These are phyloP conservation scores for Lineus longissimus DNA, from an alignment of 1,140 invertebrate genomes.

Conservation along the genomic window DNA sequence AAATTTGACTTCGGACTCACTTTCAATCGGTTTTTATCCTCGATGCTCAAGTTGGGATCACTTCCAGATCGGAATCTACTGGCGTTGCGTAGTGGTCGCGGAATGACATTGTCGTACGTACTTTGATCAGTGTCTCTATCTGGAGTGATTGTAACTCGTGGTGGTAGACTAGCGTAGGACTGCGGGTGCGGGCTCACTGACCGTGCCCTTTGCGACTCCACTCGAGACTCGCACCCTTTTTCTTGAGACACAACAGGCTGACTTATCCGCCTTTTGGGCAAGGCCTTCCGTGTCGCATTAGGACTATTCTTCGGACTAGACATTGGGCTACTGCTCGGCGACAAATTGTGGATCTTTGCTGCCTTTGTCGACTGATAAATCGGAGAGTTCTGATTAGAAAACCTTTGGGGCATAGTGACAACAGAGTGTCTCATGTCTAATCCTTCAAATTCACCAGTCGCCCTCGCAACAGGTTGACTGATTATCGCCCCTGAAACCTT, in stretches of 20 bases:
- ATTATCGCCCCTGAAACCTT: constrained; percentile 82
- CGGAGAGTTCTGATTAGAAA: not conserved
- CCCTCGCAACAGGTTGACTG: constrained; percentile 68
- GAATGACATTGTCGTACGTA: not conserved
- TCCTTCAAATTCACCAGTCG: constrained; percentile 55
- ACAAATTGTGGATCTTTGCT: constrained; percentile 52
- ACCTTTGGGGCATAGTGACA: not conserved
- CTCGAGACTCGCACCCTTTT: not conserved
- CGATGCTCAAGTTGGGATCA: not conserved
- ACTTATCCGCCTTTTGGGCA: not conserved
- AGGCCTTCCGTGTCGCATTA: not conserved
- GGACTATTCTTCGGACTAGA: not conserved
- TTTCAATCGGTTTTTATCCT: not conserved
- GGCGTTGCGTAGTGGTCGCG: not conserved
- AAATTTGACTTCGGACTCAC: not conserved
- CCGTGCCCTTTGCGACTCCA: not conserved
- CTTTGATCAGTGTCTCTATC: not conserved
- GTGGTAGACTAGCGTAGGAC: not conserved
- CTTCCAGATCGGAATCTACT: not conserved
- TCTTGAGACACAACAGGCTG: not conserved
- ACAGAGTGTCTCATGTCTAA: not conserved
- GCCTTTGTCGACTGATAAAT: not conserved
- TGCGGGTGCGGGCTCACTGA: not conserved
- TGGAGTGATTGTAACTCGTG: not conserved
- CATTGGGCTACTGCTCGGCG: constrained; percentile 32